Conservation (phyloP, 1,140 invertebrate genomes). For the Arctopsyche grandis region DNA sequence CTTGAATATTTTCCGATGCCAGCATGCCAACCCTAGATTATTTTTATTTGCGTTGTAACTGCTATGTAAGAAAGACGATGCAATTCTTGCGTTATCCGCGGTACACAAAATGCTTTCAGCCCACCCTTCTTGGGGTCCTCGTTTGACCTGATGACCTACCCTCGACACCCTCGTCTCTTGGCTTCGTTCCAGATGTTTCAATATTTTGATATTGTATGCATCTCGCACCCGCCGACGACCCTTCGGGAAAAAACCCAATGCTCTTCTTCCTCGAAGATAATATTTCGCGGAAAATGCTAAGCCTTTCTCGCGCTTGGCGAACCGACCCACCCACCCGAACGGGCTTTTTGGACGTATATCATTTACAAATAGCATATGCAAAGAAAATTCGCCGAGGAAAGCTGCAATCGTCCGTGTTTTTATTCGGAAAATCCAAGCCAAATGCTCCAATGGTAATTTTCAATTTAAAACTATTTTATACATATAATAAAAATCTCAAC, state of each 20-base stretch:
- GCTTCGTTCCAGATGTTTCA: constrained; percentile 49
- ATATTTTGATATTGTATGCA: constrained; percentile 51
- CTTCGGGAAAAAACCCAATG: not conserved
- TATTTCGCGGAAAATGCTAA: constrained; percentile 39
- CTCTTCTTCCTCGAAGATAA: constrained; percentile 39
- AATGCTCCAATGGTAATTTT: too few relatives aligned
- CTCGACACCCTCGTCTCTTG: constrained; percentile 17
- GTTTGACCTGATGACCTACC: constrained; percentile 28
- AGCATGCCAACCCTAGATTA: constrained; percentile 15
- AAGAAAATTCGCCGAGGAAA: too few relatives aligned
- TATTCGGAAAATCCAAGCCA: too few relatives aligned
- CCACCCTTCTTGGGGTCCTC: not conserved
- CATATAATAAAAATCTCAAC: too few relatives aligned
- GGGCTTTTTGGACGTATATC: constrained; percentile 5
- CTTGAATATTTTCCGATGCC: not conserved
- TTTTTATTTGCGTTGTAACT: constrained; percentile 16
- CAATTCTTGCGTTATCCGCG: not conserved
- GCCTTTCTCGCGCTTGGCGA: constrained; percentile 3
- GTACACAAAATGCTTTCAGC: not conserved
- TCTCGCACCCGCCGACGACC: constrained; percentile 11
- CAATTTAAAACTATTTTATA: too few relatives aligned
- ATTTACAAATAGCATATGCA: not conserved
- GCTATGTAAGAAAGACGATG: constrained; percentile 12
- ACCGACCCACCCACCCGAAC: not conserved
- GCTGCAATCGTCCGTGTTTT: too few relatives aligned